Percentiles rank a stretch among this genome's conserved stretches.
phyloP scores from a whole-genome alignment of 2,888 invertebrate genomes.

The Cosmopolites sordidus region DNA sequence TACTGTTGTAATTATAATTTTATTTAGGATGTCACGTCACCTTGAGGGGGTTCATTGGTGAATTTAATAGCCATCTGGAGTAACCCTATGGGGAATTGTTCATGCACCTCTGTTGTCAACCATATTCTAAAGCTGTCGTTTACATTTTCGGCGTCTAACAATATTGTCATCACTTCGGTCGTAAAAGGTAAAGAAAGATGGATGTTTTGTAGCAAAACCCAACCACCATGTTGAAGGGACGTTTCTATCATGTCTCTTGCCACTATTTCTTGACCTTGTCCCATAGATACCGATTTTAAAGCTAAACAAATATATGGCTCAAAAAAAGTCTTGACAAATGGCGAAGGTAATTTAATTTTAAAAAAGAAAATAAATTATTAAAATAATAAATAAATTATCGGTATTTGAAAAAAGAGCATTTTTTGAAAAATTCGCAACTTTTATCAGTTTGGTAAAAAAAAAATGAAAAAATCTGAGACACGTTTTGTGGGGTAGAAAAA shows the following conservation, averaged over 20 bases:
- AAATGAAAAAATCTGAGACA: no score
- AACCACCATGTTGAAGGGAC: slow-evolving; percentile 64
- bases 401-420: no score
- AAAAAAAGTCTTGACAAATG: no score
- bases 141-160: slow-evolving; percentile 79
- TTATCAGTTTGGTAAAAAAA: no score
- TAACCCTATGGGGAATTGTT: slow-evolving; percentile 82
- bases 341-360: no score
- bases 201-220: slow-evolving; percentile 94
- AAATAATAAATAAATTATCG: no score
- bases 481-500: no score
- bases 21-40: slow-evolving; percentile 10
- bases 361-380: no score
- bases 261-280: slow-evolving; percentile 84
- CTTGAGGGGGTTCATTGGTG: slow-evolving; percentile 96
- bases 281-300: slow-evolving; percentile 89
- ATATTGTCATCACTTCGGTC: slow-evolving; percentile 83
- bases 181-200: slow-evolving; percentile 94
- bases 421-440: no score
- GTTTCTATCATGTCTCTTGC: slow-evolving; percentile 47
- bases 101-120: slow-evolving; percentile 93
- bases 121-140: slow-evolving; percentile 78
- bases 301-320: slow-evolving; percentile 49
- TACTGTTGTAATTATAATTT: no score
- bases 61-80: slow-evolving; percentile 93